Conservation (phyloP, 2,113 vertebrate species). For the Serilophus lunatus region DNA sequence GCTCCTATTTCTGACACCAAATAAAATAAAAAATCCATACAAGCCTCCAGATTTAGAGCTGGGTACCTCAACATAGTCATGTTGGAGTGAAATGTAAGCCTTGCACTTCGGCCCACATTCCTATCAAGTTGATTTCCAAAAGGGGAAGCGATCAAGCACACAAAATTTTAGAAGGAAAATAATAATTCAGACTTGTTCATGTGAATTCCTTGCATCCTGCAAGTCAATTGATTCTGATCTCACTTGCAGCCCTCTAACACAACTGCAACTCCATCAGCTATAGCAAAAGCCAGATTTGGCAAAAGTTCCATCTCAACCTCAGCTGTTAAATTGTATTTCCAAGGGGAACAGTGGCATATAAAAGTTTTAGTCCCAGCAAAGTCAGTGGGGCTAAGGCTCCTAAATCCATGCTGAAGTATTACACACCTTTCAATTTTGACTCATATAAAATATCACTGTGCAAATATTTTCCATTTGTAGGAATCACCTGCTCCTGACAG, state of each 20-base stretch:
- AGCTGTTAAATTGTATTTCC: slow-evolving; percentile 4
- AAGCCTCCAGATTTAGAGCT: slow-evolving; percentile 48
- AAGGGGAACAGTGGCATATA: not conserved
- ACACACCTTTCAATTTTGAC: slow-evolving; percentile 46
- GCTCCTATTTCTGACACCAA: slow-evolving; percentile 42
- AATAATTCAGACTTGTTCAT: not conserved
- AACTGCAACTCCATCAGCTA: not conserved
- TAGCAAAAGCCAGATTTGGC: not conserved
- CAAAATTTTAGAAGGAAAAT: slow-evolving; percentile 42
- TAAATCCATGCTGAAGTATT: not conserved
- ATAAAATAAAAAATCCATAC: not conserved
- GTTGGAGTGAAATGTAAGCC: slow-evolving; percentile 11
- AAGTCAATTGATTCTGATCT: not conserved
- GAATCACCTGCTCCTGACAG: slow-evolving; percentile 78
- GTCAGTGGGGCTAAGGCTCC: not conserved
- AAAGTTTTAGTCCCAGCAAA: not conserved
- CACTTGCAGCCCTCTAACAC: not conserved
- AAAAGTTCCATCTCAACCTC: not conserved
- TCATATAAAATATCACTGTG: slow-evolving; percentile 66
- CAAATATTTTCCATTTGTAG: slow-evolving; percentile 75
- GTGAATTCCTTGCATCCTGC: not conserved
- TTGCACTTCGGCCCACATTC: slow-evolving; percentile 59
- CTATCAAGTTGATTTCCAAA: slow-evolving; percentile 50
- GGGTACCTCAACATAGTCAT: slow-evolving; percentile 41
- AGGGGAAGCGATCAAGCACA: not conserved